Conservation (phyloP, 1,140 invertebrate genomes). For the Drosophila sproati region DNA sequence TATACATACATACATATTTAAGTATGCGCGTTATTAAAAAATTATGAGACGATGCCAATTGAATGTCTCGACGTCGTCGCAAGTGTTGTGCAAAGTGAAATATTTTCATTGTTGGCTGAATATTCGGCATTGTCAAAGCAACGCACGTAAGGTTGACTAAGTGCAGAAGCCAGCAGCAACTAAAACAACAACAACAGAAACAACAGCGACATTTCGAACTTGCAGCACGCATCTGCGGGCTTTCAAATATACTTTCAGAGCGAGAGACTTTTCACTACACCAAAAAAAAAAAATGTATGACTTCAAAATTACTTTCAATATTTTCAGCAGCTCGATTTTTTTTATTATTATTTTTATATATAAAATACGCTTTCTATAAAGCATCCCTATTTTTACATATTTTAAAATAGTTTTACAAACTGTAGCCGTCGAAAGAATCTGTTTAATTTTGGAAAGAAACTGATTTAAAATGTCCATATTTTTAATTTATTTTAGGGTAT, state of each 20-base stretch:
- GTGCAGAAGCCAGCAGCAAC: conserved; percentile 23
- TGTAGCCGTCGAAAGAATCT: too few relatives aligned
- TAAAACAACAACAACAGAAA: conserved; percentile 8
- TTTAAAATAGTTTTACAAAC: too few relatives aligned
- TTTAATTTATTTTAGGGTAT: too few relatives aligned
- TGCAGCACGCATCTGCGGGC: conserved; percentile 31
- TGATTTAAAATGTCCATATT: too few relatives aligned
- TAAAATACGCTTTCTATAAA: too few relatives aligned
- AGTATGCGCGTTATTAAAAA: conserved; percentile 50
- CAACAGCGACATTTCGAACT: conserved; percentile 3
- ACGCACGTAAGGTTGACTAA: conserved; percentile 51
- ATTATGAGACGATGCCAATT: conserved; percentile 54
- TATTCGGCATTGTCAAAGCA: conserved; percentile 38
- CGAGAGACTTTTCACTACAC: conserved; percentile 5
- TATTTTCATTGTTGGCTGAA: conserved; percentile 15
- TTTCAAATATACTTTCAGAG: conserved; percentile 16
- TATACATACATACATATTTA: conserved; percentile 3
- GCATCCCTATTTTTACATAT: too few relatives aligned
- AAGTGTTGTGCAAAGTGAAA: conserved; percentile 37
- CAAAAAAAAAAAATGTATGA: neutral
- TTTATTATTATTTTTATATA: too few relatives aligned
- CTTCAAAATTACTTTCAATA: too few relatives aligned
- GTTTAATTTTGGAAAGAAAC: too few relatives aligned
- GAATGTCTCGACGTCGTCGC: conserved; percentile 36
- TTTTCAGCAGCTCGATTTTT: too few relatives aligned